These are phyloP conservation scores for Stegastes partitus DNA, from an alignment of 2,113 vertebrate species.

Conservation along the genomic window DNA sequence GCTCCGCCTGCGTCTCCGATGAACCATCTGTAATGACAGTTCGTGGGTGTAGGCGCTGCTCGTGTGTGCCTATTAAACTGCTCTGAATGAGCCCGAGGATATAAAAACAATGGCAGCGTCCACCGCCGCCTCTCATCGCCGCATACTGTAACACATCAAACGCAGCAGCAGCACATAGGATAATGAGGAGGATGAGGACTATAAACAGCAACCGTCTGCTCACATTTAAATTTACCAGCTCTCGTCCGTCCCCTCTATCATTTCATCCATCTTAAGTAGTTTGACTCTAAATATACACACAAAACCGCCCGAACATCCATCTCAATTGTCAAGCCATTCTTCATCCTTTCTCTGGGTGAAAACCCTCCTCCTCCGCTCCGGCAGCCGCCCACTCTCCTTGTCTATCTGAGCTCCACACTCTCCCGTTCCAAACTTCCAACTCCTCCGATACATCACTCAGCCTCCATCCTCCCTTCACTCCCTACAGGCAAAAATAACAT, in stretches of 20 bases:
- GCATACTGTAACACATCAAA: slow-evolving; percentile 65
- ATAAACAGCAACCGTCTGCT: slow-evolving; percentile 61
- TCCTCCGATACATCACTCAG: slow-evolving; percentile 56
- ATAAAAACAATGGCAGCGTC: slow-evolving; percentile 66
- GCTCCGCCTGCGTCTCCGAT: slow-evolving; percentile 42
- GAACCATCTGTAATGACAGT: slow-evolving; percentile 47
- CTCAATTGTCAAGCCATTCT: slow-evolving; percentile 68
- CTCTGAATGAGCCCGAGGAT: slow-evolving; percentile 60
- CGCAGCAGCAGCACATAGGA: slow-evolving; percentile 52
- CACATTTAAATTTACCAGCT: slow-evolving; percentile 58
- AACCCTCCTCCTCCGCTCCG: slow-evolving; percentile 42
- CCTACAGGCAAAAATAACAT: slow-evolving; percentile 31
- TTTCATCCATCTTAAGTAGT: slow-evolving; percentile 66
- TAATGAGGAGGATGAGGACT: slow-evolving; percentile 63
- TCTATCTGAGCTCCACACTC: slow-evolving; percentile 45
- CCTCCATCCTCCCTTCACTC: slow-evolving; percentile 41
- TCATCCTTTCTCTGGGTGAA: slow-evolving; percentile 49
- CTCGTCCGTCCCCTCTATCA: slow-evolving; percentile 49
- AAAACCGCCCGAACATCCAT: slow-evolving; percentile 64
- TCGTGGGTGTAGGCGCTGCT: slow-evolving; percentile 54
- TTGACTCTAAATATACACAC: slow-evolving; percentile 72
- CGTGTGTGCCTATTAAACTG: slow-evolving; percentile 55
- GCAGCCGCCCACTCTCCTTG: slow-evolving; percentile 61
- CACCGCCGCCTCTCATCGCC: slow-evolving; percentile 63
- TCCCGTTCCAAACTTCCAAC: slow-evolving; percentile 60